Evolutionary conservation across 2,797 vertebrate genomes (phyloP), one percentile per base, ranked within the genome.

Genomic region (Sylvilagus floridanus): DNA sequence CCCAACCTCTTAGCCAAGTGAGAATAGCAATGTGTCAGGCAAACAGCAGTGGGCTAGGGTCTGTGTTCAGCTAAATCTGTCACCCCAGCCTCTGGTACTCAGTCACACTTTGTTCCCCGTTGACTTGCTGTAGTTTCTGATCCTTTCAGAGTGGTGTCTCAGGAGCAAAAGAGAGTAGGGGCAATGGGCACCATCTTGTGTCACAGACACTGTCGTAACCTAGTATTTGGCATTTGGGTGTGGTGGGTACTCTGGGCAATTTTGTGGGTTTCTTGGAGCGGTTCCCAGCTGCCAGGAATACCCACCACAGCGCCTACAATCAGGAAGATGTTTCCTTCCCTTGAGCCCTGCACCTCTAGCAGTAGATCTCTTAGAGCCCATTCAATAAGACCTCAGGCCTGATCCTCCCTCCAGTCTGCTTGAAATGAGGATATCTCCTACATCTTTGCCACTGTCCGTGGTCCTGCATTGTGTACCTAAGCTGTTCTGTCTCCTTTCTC

Each of bases 11-110:
- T 65, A 82, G n/a, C 24, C 32, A 84, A 32, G 47, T 37, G 24
- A 88, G 84, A 75, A 32, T 0, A 37, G 86, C 54, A 54, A 4
- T 57, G 30, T 28, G n/a, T 47, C 7, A 66, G 35, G 76, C 57
- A 6, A 22, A 42, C 84, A n/a, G 72, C 52, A 66, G 14, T 0
- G 4, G 28, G 17, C 26, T 7, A 65, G 37, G 28, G 57, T 2
- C 17, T n/a, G 5, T 0, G 7, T 47, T 13, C 21, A 4, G 42
- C 13, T 30, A 4, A 8, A 17, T 54, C 7, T 28, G 42, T 65
- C 30, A 4, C 28, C 1, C 9, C 7, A 5, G 7, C 0, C 2
- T 24, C 35, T 37, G 6, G 32, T 32, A 13, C 4, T 9, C 6
- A 32, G 37, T 63, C 19, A 14, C n/a, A 17, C 7, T 4, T 14